These are phyloP conservation scores for Montipora sp. DNA, from an alignment of 64 coral and sea anemone species.

Conservation along the genomic window DNA sequence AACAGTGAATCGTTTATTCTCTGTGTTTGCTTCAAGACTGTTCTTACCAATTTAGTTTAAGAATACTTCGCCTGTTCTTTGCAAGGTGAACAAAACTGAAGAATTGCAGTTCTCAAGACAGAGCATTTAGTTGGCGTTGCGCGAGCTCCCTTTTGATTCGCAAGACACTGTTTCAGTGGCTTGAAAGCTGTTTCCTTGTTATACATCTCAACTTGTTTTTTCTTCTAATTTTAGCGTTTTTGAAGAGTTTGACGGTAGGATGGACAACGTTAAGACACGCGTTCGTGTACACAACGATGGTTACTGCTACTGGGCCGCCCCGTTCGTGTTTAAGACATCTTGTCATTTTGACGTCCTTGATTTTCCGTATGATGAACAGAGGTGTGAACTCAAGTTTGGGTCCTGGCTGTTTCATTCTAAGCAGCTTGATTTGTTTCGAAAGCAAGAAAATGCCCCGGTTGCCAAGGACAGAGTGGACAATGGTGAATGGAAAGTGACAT, in stretches of 20 bases:
- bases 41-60: too few relatives aligned
- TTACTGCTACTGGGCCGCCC: conserved; percentile 56
- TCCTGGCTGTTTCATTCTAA: conserved; percentile 70
- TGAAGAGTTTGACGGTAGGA: conserved; percentile 92
- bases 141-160: too few relatives aligned
- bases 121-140: too few relatives aligned
- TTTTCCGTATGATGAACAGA: conserved; percentile 87
- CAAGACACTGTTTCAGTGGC: too few relatives aligned
- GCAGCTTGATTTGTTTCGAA: conserved; percentile 56
- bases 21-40: too few relatives aligned
- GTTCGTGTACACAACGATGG: conserved; percentile 43
- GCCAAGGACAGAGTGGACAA: conserved; percentile 70
- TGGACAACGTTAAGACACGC: conserved; percentile 83
- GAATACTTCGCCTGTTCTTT: too few relatives aligned
- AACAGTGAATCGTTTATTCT: too few relatives aligned
- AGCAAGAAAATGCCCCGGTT: conserved; percentile 42
- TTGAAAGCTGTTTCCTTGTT: too few relatives aligned
- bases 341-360: conserved; percentile 81
- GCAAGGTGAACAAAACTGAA: too few relatives aligned
- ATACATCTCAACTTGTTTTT: not conserved
- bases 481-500: conserved; percentile 86
- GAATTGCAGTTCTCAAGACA: too few relatives aligned
- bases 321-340: conserved; percentile 84
- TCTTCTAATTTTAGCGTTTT: conserved; percentile 74
- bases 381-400: conserved; percentile 84